Evolutionary conservation across 2,888 invertebrate species (phyloP).

Genomic region (Apodemia duryi): DNA sequence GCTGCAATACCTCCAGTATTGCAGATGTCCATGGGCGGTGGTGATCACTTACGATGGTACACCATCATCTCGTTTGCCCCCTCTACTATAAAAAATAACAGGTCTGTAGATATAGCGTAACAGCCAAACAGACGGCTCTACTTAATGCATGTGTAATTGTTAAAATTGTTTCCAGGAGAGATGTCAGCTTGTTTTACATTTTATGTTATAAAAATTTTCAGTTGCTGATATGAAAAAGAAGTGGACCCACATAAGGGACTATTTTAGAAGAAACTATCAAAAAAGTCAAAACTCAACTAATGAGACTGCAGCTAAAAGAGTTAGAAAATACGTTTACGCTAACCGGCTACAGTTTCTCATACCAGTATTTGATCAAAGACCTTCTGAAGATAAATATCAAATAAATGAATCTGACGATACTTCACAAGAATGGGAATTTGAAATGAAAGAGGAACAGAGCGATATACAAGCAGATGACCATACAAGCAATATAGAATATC

Average conservation of each 20-base stretch:
- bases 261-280: conserved; percentile 24
- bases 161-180: too few species aligned
- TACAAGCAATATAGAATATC: neutral
- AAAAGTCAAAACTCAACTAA: conserved; percentile 25
- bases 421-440: conserved; percentile 10
- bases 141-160: too few species aligned
- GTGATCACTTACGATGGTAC: too few species aligned
- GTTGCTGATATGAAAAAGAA: conserved; percentile 27
- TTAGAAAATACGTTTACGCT: conserved; percentile 27
- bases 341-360: conserved; percentile 25
- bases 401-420: conserved; percentile 21
- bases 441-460: neutral
- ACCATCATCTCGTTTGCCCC: too few species aligned
- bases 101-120: too few species aligned
- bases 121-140: too few species aligned
- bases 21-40: too few species aligned
- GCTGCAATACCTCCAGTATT: too few species aligned
- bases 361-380: conserved; percentile 25
- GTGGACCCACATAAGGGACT: conserved; percentile 27
- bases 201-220: conserved; percentile 21
- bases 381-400: conserved; percentile 23
- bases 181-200: too few species aligned
- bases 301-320: conserved; percentile 27
- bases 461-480: neutral
- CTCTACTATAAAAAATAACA: too few species aligned